Conservation (phyloP, 2,888 invertebrate species). For the Nephrotoma flavescens region DNA sequence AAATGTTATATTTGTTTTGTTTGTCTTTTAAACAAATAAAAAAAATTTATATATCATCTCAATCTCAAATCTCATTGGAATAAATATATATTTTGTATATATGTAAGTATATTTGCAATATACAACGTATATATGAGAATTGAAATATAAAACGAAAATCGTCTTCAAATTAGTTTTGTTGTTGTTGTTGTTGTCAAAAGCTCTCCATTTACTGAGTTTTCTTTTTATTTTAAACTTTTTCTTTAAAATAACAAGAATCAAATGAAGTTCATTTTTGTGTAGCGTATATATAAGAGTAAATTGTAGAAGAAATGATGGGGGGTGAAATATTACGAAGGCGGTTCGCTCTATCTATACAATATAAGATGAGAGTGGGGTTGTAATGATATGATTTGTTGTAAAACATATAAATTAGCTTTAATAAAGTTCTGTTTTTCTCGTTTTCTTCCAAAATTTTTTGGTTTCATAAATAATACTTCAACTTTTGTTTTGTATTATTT, state of each 20-base stretch:
- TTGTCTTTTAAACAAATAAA: not conserved
- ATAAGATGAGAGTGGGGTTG: not conserved
- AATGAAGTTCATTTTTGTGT: not conserved
- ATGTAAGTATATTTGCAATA: not conserved
- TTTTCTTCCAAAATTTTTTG: not conserved
- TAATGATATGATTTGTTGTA: not conserved
- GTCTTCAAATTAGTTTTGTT: not conserved
- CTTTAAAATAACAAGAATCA: not conserved
- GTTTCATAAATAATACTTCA: not conserved
- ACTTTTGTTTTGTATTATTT: not conserved
- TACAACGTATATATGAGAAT: not conserved
- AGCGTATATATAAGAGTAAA: not conserved
- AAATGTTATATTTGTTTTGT: not conserved
- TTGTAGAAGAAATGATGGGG: not conserved
- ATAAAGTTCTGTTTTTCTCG: not conserved
- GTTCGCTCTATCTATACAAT: not conserved
- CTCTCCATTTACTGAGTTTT: not conserved
- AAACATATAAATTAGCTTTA: not conserved
- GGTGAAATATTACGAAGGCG: not conserved
- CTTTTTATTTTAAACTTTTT: not conserved
- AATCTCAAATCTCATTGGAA: not conserved
- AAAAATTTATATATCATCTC: not conserved
- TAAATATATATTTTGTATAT: not conserved
- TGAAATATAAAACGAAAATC: not conserved
- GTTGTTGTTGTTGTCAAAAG: not conserved